Evolutionary conservation across 2,797 vertebrate genomes (phyloP), one percentile per base, ranked within the genome.

Genomic region (Chaetophractus vellerosus): DNA sequence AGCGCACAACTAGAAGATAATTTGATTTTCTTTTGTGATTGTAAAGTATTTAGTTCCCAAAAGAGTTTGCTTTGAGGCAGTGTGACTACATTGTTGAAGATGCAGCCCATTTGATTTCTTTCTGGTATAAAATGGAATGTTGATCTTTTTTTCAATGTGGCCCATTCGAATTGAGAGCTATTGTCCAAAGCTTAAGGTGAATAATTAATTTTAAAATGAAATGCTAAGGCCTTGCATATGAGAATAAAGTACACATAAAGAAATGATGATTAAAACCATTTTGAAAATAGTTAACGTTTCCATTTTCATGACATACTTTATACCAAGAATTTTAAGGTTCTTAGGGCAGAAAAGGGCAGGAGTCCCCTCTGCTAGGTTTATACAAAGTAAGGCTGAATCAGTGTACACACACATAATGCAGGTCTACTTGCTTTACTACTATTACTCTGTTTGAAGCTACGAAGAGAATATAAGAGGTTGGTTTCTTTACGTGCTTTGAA

Each of bases 1-100:
- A 83, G 31, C 59, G 28, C 1, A 76, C 6, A 88, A 48, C 48
- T 63, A 63, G 55, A 61, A 55, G 55, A 63, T 75, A 90, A 94
- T 85, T 57, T 74, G 38, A 94, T 96, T 93, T 94, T 88, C 36
- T 59, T 90, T 87, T 21, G 45, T 68, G 55, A 87, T 72, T 86
- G 24, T 90, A 63, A 93, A 88, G 41, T 74, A 57, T 66, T 95
- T 95, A 52, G 28, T 45, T 75, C 45, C 15, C 72, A 87, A 72
- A 71, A 75, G 64, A 59, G 36, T 64, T 93, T 36, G 31, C 69
- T 72, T 88, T 55, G 38, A 94, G 38, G 38, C 24, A 59, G 21
- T 33, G 3, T 33, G 9, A 57, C 48, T 6, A 21, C 4, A 23
- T 9, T 36, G 45, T n/a, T 75, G 33, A 83, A 72, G 12, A 91